phyloP scores from a whole-genome alignment of 2,113 vertebrate species.

The Harpagus bidentatus region DNA sequence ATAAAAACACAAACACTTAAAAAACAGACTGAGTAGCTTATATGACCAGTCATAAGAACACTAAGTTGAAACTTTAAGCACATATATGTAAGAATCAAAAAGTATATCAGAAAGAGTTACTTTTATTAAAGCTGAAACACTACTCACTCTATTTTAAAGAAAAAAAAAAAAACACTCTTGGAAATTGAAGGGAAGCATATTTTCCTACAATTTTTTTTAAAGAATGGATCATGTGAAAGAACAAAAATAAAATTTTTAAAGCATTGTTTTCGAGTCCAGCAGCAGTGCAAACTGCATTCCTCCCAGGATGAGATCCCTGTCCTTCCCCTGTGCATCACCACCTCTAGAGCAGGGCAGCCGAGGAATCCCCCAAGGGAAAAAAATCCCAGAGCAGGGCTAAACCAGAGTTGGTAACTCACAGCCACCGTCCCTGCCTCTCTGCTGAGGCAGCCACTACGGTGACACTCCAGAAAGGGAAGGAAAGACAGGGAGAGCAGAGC shows the following conservation, averaged over 20 bases:
- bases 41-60: not conserved
- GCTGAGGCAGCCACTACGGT: not conserved
- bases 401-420: not conserved
- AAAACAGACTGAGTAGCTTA: not conserved
- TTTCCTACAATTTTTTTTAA: not conserved
- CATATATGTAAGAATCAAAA: not conserved
- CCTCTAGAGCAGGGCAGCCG: accelerated
- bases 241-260: not conserved
- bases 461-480: not conserved
- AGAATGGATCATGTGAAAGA: not conserved
- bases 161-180: no score
- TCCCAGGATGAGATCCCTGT: not conserved
- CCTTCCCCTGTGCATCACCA: not conserved
- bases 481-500: not conserved
- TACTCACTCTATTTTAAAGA: not conserved
- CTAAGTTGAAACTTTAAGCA: not conserved
- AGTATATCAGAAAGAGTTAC: not conserved
- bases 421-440: not conserved
- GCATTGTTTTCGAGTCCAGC: not conserved
- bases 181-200: not conserved
- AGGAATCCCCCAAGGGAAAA: not conserved
- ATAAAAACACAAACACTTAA: not conserved
- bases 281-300: not conserved
- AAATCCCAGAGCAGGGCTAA: not conserved
- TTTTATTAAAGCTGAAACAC: not conserved